Conservation (phyloP, 2,113 vertebrate species). For the Centropus bengalensis region DNA sequence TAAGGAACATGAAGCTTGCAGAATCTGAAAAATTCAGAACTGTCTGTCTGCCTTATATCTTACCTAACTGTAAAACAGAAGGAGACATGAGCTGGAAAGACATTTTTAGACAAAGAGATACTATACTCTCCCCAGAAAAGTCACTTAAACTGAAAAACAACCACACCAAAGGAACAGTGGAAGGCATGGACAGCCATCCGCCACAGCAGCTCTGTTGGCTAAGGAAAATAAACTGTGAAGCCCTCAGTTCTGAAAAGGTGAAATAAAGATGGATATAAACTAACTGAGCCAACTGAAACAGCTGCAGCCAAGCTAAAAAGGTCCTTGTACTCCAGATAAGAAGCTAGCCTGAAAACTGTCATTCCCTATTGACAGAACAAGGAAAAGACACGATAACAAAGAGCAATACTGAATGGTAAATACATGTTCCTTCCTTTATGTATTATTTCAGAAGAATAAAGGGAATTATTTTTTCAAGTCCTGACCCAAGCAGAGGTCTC, state of each 20-base stretch:
- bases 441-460: background rate
- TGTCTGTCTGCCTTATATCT: background rate
- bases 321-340: background rate
- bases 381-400: background rate
- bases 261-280: background rate
- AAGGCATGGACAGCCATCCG: background rate
- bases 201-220: background rate
- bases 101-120: background rate
- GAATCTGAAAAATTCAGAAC: background rate
- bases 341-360: background rate
- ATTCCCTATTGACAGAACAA: background rate
- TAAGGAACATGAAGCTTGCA: background rate
- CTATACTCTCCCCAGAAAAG: accelerated
- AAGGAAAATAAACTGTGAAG: background rate
- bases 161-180: background rate
- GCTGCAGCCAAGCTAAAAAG: background rate
- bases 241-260: background rate
- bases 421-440: background rate
- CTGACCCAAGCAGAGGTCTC: background rate
- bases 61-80: background rate
- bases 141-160: background rate
- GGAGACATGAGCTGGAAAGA: background rate
- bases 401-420: background rate
- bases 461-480: background rate
- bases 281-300: background rate